A percentile compares a stretch with the other conserved stretches of the same genome.
Evolutionary conservation across 2,888 invertebrate genomes (phyloP).

Genomic region (Tinea pellionella): DNA sequence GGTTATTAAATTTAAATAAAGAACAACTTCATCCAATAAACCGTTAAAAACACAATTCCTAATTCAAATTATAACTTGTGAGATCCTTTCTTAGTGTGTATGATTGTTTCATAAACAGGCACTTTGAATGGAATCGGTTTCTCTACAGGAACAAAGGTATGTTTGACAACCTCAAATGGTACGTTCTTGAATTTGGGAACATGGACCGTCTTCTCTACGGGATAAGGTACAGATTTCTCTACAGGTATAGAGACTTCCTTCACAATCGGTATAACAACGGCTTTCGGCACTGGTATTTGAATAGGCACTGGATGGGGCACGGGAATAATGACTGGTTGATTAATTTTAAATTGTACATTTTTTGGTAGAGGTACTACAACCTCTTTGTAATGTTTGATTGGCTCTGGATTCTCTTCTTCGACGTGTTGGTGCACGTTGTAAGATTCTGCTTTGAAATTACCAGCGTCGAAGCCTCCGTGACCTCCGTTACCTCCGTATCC

Average conservation of each 20-base stretch:
- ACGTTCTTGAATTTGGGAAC: conserved; percentile 76
- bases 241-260: conserved; percentile 77
- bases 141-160: conserved; percentile 74
- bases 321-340: conserved; percentile 68
- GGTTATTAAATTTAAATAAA: too few relatives aligned
- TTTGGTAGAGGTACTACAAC: conserved; percentile 74
- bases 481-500: conserved; percentile 22
- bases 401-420: conserved; percentile 76
- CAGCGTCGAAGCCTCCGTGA: conserved; percentile 31
- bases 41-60: too few relatives aligned
- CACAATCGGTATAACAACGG: conserved; percentile 75
- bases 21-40: too few relatives aligned
- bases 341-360: conserved; percentile 69
- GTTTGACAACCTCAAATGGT: conserved; percentile 76
- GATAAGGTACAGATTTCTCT: conserved; percentile 79
- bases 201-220: conserved; percentile 74
- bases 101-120: conserved; percentile 77
- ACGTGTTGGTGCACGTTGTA: conserved; percentile 74
- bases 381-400: conserved; percentile 76
- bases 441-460: conserved; percentile 43
- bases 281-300: conserved; percentile 75
- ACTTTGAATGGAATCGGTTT: conserved; percentile 78
- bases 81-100: conserved; percentile 74
- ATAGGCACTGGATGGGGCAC: conserved; percentile 76
- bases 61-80: conserved; percentile 40